Evolutionary conservation across 2,888 invertebrate species (phyloP), one percentile per base, ranked within the genome.

Genomic region (Pterostichus madidus): DNA sequence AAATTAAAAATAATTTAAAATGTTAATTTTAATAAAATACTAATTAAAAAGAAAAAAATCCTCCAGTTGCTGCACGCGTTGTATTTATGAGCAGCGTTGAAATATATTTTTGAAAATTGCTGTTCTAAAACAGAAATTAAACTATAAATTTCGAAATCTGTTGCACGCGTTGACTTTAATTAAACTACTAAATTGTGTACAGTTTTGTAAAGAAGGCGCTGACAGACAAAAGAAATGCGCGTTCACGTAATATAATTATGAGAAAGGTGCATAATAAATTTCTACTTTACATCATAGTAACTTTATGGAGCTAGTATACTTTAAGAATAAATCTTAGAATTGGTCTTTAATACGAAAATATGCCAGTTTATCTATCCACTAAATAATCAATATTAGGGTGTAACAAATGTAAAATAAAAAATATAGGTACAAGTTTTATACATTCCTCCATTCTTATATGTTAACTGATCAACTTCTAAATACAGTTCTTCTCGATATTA

Each of bases 81-180:
- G 44, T 31, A 59, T 59, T 59, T 59, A 59, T 59, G 59, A 59
- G 5, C 59, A 24, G 31, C 11, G 31, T 5, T 31, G 17, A 59
- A 59, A 11, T 59, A 59, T 31, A 31, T 31, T 31, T 24, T 59
- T 35, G 56, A 15, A 15, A 77, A 56, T 77, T 53, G 35, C 56
- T n/a, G 10, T 39, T 59, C 24, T 39, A 44, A 46, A 61, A 44
- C 44, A 61, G 46, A 61, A 78, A 78, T 61, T 77, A 77, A 78
- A 78, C 61, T 61, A 78, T 78, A 78, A 78, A 78, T 78, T 56
- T 39, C 11, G 31, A 59, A 78, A 78, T 78, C 39, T 56, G 44
- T 78, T 56, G 11, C 75, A 75, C 13, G 31, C 7, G 44, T 56
- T 59, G 44, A 78, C 35, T 61, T 59, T 78, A 78, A 78, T 78